Percentiles rank a stretch among this genome's conserved stretches.
phyloP scores from a whole-genome alignment of 2,797 vertebrate species.

The Clarias pachynema region DNA sequence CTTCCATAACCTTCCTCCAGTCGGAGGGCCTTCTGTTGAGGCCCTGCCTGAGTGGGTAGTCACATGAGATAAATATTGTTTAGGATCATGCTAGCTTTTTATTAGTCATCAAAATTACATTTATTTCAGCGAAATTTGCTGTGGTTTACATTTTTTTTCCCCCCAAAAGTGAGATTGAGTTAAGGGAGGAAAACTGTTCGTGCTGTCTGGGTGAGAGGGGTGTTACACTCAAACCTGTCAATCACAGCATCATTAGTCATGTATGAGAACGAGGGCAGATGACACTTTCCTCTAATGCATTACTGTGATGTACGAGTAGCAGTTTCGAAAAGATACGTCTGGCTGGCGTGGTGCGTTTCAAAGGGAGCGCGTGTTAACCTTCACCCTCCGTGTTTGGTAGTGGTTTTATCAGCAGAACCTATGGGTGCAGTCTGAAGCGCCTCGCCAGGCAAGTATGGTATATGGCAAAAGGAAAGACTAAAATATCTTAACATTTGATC shows the following conservation, averaged over 20 bases:
- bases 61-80: background rate
- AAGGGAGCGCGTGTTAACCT: background rate
- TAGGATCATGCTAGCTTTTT: background rate
- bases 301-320: background rate
- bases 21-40: conserved; percentile 1
- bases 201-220: background rate
- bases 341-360: background rate
- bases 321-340: background rate
- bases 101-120: background rate
- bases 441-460: background rate
- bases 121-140: background rate
- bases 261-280: background rate
- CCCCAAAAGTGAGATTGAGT: background rate
- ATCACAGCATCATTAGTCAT: background rate
- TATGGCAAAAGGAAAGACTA: background rate
- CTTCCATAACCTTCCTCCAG: conserved; percentile 12
- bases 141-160: background rate
- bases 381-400: background rate
- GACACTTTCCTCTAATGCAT: background rate
- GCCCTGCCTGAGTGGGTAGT: background rate
- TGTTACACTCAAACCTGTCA: background rate
- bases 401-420: background rate
- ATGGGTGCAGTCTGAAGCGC: background rate
- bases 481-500: no score
- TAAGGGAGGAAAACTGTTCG: no score